phyloP scores from a whole-genome alignment of 1,140 invertebrate genomes.

The Drosophila melanogaster region DNA sequence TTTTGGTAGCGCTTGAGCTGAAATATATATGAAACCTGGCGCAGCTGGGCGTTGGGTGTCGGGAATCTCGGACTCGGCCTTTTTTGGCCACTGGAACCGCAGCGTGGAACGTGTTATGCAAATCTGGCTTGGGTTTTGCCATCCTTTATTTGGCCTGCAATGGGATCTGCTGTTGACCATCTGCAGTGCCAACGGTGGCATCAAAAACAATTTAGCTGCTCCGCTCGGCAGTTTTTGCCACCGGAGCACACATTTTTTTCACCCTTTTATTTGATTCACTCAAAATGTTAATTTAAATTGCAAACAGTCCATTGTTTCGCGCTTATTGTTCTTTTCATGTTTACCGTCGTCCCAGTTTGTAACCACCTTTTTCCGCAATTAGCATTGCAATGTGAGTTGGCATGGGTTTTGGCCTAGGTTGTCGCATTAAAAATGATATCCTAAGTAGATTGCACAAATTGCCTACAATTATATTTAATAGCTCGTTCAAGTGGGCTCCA shows the following conservation, averaged over 20 bases:
- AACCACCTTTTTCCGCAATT: constrained; percentile 51
- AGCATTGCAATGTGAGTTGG: constrained; percentile 45
- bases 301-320: constrained; percentile 70
- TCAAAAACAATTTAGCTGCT: constrained; percentile 72
- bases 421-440: constrained; percentile 77
- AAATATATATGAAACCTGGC: constrained; percentile 54
- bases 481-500: constrained; percentile 55
- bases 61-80: constrained; percentile 47
- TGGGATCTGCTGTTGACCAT: constrained; percentile 31
- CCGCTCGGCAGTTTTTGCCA: constrained; percentile 53
- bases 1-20: constrained; percentile 6
- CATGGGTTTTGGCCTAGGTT: constrained; percentile 1
- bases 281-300: constrained; percentile 79
- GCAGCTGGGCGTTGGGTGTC: constrained; percentile 49
- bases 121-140: constrained; percentile 55
- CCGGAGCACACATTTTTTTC: constrained; percentile 5
- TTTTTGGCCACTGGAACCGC: constrained; percentile 20
- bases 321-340: constrained; percentile 37
- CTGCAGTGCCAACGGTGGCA: constrained; percentile 30
- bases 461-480: constrained; percentile 79
- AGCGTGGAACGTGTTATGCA: constrained; percentile 64
- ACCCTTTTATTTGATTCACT: constrained; percentile 69
- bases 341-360: constrained; percentile 22
- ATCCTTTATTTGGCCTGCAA: constrained; percentile 38
- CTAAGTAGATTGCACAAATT: constrained; percentile 80